phyloP scores from a whole-genome alignment of 2,888 invertebrate genomes.

The Lycophotia porphyrea region DNA sequence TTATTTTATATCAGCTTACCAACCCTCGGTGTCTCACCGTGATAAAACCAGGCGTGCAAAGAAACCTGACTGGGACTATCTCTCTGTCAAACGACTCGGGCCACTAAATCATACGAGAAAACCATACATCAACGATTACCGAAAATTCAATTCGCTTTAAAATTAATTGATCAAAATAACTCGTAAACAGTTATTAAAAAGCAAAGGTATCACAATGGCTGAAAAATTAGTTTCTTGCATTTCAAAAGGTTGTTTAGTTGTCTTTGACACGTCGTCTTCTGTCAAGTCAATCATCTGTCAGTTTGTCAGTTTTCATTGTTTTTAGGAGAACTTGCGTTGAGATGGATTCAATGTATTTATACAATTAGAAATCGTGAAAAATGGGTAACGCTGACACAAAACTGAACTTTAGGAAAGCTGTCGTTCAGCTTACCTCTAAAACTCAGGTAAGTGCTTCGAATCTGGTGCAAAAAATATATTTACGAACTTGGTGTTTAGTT shows the following conservation, averaged over 20 bases:
- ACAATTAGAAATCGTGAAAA: slow-evolving; percentile 71
- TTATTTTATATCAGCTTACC: neutral
- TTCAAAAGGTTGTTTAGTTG: slow-evolving; percentile 23
- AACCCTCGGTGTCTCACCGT: neutral
- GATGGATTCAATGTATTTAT: slow-evolving; percentile 79
- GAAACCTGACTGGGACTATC: neutral
- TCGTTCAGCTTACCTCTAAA: slow-evolving; percentile 98
- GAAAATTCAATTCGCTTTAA: neutral
- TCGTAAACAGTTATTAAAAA: neutral
- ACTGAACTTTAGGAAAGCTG: slow-evolving; percentile 99
- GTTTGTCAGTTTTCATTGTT: slow-evolving; percentile 75
- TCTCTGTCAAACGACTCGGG: neutral
- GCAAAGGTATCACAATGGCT: neutral
- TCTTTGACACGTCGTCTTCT: slow-evolving; percentile 71
- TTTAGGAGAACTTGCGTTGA: slow-evolving; percentile 76
- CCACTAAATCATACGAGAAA: neutral
- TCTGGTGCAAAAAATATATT: slow-evolving; percentile 51
- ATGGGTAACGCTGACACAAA: slow-evolving; percentile 99
- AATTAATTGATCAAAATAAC: neutral
- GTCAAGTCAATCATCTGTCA: slow-evolving; percentile 52
- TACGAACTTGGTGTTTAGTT: slow-evolving; percentile 60
- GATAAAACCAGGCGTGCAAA: neutral
- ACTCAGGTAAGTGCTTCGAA: slow-evolving; percentile 93
- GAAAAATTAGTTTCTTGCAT: neutral
- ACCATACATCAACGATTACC: neutral